These are phyloP conservation scores for Trissoscelio sp. DNA, from an alignment of 2,888 invertebrate genomes.

Conservation along the genomic window DNA sequence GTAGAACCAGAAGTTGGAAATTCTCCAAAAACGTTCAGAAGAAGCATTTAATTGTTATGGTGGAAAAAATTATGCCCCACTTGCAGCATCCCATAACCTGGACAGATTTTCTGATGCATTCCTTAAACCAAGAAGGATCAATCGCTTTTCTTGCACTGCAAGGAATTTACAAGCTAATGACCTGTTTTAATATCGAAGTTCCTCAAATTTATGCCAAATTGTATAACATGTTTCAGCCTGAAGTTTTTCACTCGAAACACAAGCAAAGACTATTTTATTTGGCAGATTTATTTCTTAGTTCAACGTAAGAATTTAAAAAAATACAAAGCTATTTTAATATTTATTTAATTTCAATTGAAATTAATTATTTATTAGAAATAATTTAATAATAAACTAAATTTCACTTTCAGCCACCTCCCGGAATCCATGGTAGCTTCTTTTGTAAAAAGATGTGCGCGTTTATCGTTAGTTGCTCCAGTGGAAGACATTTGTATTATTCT, in stretches of 20 bases:
- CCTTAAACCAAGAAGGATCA: slow-evolving; percentile 93
- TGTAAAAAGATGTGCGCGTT: slow-evolving; percentile 93
- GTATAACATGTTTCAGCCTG: slow-evolving; percentile 96
- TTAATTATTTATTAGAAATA: not conserved
- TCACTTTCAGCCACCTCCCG: slow-evolving; percentile 90
- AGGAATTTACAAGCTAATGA: slow-evolving; percentile 95
- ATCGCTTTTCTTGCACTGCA: slow-evolving; percentile 95
- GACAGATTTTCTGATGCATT: slow-evolving; percentile 96
- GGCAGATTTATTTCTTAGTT: slow-evolving; percentile 95
- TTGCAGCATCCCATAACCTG: slow-evolving; percentile 92
- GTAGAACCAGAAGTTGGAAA: slow-evolving; percentile 90
- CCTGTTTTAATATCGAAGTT: slow-evolving; percentile 96
- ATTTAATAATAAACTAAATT: not conserved
- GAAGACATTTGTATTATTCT: slow-evolving; percentile 91
- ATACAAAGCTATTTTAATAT: not conserved
- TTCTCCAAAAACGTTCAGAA: slow-evolving; percentile 88
- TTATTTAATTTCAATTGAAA: not conserved
- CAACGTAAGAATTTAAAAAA: slow-evolving; percentile 87
- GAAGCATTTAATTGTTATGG: slow-evolving; percentile 90
- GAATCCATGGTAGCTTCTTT: slow-evolving; percentile 96
- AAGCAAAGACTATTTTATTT: slow-evolving; percentile 94
- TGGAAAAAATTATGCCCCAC: slow-evolving; percentile 92
- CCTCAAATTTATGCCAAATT: slow-evolving; percentile 97
- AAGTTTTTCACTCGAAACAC: slow-evolving; percentile 95
- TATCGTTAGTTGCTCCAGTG: slow-evolving; percentile 92